Percentiles rank a stretch among this genome's conserved stretches.
These are phyloP conservation scores for Xyliphius kryptos DNA, from an alignment of 2,113 vertebrate species.

Conservation along the genomic window DNA sequence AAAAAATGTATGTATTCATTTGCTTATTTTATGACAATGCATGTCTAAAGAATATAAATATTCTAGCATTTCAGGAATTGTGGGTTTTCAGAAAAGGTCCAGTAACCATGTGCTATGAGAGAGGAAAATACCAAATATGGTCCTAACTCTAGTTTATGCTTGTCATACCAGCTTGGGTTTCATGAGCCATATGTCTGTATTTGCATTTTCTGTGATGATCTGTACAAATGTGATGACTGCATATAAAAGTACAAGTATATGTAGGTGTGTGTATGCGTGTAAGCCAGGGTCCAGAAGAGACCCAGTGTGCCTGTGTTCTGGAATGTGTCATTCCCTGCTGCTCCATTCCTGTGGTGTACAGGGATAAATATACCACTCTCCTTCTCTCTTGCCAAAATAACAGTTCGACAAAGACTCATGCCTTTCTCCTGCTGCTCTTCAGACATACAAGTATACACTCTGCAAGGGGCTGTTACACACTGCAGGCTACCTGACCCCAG, in stretches of 20 bases:
- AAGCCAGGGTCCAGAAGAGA: constrained; percentile 36
- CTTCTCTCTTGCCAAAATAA: constrained; percentile 43
- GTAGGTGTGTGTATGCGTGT: constrained; percentile 25
- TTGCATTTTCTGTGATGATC: constrained; percentile 30
- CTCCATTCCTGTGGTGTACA: constrained; percentile 29
- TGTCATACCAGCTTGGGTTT: constrained; percentile 37
- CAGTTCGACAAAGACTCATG: constrained; percentile 34
- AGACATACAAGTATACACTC: constrained; percentile 19
- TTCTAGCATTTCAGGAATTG: too few species aligned
- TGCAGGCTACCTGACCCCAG: constrained; percentile 26
- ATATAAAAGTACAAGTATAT: not conserved
- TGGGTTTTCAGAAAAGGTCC: too few species aligned
- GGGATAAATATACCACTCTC: constrained; percentile 43
- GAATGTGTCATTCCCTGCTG: constrained; percentile 41
- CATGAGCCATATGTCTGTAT: constrained; percentile 36
- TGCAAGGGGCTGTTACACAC: constrained; percentile 26
- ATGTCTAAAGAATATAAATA: too few species aligned
- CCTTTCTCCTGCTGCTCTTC: constrained; percentile 24
- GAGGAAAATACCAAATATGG: constrained; percentile 42
- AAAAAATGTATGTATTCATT: too few species aligned
- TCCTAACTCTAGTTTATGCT: constrained; percentile 25
- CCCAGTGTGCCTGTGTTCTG: constrained; percentile 41
- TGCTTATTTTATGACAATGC: too few species aligned
- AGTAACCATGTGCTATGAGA: constrained; percentile 15
- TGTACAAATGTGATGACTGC: constrained; percentile 12